Base-by-base conservation (phyloP, 30 jellyfish, hydroid and myxozoan genomes). In the Chrysaora quinquecirrha region DNA sequence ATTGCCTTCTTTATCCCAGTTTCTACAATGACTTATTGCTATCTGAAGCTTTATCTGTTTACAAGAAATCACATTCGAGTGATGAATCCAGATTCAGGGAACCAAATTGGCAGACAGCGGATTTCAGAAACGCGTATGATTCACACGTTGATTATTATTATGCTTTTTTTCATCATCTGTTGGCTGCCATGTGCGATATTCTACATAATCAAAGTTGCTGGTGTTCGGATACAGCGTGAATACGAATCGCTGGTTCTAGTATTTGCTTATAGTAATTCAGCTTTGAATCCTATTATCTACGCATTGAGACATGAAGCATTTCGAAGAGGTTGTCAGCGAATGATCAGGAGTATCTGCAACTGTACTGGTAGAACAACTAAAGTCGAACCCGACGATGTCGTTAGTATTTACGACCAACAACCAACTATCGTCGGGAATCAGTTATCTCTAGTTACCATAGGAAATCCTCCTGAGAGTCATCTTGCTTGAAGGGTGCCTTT, bases 231-330 rank as follows among this genome's bases (percentile, higher is more conserved):
- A 35, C 88, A 83, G 2, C 72, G 35, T n/a, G 80, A 58, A 60
- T 74, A 48, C 62, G 87, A 73, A 49, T 73, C 76, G 46, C 34
- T 84, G 27, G 87, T 93, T 1, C 27, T 89, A 24, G 61, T 73
- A 0, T 75, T 54, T 47, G 97, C 89, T 16, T 89, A 65, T 33
- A 84, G 73, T 22, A 86, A 83, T 50, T 80, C 95, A n/a, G 80
- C 90, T 14, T 20, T 89, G 69, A 89, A 89, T 54, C 97, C 97
- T 18, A 30, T 89, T 0, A 89, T 89, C 1, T 89, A 89, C 56
- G 95, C 90, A 3, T 25, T 80, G 24, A 80, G 97, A 3, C 97
- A 89, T 60, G 87, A 81, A 28, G 72, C 73, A 18, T 80, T 89
- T 29, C 90, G 97, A 1, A 24, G 80, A 35, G 75, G 88, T 9